Conservation (phyloP, 2,888 invertebrate genomes). For the Phlogophora meticulosa region DNA sequence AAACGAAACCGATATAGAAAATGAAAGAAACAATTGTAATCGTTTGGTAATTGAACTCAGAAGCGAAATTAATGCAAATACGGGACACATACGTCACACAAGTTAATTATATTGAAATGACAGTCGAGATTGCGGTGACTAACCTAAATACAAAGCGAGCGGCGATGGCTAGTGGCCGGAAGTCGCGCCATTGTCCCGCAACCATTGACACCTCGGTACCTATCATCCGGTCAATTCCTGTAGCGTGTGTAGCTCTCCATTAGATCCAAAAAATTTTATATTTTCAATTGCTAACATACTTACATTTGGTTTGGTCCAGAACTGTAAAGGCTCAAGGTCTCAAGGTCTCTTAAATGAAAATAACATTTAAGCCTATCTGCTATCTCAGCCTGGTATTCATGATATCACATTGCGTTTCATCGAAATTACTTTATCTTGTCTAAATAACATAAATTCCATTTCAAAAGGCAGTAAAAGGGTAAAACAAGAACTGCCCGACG, state of each 20-base stretch:
- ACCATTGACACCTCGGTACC: conserved; percentile 89
- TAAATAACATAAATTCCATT: neutral
- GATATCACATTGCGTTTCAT: neutral
- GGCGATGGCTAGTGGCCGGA: conserved; percentile 83
- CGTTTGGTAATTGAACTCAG: conserved; percentile 57
- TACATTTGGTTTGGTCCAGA: neutral
- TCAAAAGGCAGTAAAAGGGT: conserved; percentile 2
- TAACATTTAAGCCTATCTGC: neutral
- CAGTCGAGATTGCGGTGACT: conserved; percentile 89
- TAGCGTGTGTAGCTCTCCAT: conserved; percentile 67
- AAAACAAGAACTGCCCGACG: conserved; percentile 16
- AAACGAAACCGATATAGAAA: conserved; percentile 2
- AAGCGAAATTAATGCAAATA: conserved; percentile 78
- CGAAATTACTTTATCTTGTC: neutral
- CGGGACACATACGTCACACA: conserved; percentile 78
- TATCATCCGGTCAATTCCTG: conserved; percentile 88
- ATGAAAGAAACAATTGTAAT: conserved; percentile 26
- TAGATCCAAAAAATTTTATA: conserved; percentile 27
- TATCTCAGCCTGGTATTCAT: neutral
- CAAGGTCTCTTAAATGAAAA: neutral
- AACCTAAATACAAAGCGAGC: conserved; percentile 90
- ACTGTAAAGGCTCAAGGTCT: neutral
- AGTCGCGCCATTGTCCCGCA: conserved; percentile 88
- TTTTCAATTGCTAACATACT: conserved; percentile 7
- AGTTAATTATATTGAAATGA: conserved; percentile 88